phyloP scores from a whole-genome alignment of 2,888 invertebrate genomes.

The Atethmia centrago region DNA sequence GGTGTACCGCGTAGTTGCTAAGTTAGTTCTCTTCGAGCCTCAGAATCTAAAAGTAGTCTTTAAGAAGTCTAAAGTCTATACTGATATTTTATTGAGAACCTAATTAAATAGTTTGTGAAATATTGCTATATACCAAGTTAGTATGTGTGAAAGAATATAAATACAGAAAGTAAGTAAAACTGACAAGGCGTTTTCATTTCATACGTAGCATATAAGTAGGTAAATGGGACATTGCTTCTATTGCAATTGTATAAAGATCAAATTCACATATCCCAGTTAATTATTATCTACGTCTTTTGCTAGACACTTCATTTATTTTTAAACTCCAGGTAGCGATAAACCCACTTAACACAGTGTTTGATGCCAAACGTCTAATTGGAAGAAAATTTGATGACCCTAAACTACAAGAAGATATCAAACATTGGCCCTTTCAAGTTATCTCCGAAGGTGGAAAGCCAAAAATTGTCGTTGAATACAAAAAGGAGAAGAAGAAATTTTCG shows the following conservation, averaged over 20 bases:
- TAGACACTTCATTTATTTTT: slow-evolving; percentile 1
- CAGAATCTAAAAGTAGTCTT: too few species aligned
- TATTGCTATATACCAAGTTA: too few species aligned
- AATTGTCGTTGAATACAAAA: slow-evolving; percentile 94
- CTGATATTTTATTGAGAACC: too few species aligned
- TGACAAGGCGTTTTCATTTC: too few species aligned
- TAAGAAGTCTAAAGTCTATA: too few species aligned
- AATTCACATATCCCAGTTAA: background rate
- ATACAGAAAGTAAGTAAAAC: too few species aligned
- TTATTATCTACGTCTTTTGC: too few species aligned
- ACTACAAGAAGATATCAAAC: slow-evolving; percentile 95
- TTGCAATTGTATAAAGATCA: background rate
- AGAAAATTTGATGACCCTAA: slow-evolving; percentile 94
- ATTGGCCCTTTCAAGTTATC: slow-evolving; percentile 95
- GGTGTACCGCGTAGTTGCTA: too few species aligned
- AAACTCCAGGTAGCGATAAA: slow-evolving; percentile 93
- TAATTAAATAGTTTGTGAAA: too few species aligned
- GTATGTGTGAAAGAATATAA: too few species aligned
- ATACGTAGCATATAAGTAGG: background rate
- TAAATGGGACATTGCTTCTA: background rate
- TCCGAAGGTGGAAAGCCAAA: slow-evolving; percentile 93
- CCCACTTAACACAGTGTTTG: slow-evolving; percentile 95
- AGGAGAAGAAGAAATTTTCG: slow-evolving; percentile 93
- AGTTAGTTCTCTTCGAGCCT: too few species aligned
- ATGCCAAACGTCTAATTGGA: slow-evolving; percentile 96